Evolutionary conservation across 2,113 vertebrate species (phyloP), one percentile per base, ranked within the genome.

Genomic region (Brachionichthys hirsutus): DNA sequence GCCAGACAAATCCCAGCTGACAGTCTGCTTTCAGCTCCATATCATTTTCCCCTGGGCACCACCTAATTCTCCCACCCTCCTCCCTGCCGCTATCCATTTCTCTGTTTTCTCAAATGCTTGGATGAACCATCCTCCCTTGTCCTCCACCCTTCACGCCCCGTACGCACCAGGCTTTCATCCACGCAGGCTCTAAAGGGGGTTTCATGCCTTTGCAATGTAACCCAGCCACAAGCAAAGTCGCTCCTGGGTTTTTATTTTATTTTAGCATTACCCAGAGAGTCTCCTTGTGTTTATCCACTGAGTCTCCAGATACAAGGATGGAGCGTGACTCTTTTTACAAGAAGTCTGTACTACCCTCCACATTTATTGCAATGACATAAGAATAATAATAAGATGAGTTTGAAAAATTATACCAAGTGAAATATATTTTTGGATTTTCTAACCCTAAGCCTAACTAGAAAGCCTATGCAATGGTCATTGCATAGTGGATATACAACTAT

Each of bases 1-100:
- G 40, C 67, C 62, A 15, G 73, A 64, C 77, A 83, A 84, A 87
- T 72, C 62, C 57, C 67, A 55, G 71, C 62, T 41, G 62, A 65
- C 70, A 69, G 69, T 78, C 66, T 58, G 57, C 53, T 60, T 51
- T 63, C 64, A 73, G 62, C 70, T 70, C 36, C 35, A 7, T 81
- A 56, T 75, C 75, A 69, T 47, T 69, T 64, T 64, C 66, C 81
- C 58, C 34, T 1, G 0, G 69, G 65, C 65, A 51, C 20, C 70
- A 35, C 70, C 65, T 66, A 14, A 0, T 44, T 57, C 22, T 67
- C 43, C 58, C 38, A 18, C 56, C 22, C 24, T 50, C 17, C 24
- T 30, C 24, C 24, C 24, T 30, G 15, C 22, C 12, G 16, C 10
- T 17, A 8, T 49, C 62, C 60, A 19, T 54, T 47, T 52, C 41